Evolutionary conservation across 2,888 invertebrate species (phyloP).

Genomic region (Oscheius sp.): DNA sequence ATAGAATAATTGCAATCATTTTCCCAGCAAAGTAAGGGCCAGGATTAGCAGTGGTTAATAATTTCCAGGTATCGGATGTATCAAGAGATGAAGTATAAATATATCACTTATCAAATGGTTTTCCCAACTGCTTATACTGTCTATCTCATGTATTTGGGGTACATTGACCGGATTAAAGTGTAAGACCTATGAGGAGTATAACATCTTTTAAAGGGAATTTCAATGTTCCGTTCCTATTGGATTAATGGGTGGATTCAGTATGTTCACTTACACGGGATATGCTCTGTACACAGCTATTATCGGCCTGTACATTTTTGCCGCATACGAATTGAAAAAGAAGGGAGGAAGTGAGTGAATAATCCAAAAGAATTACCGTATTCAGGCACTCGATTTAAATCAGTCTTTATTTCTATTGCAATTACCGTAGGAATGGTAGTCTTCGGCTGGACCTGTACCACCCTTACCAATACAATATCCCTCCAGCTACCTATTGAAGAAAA

Average conservation of each 20-base stretch:
- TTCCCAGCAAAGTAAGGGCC: slow-evolving; percentile 41
- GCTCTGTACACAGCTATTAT: slow-evolving; percentile 42
- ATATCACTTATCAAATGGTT: slow-evolving; percentile 42
- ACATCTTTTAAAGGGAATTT: slow-evolving; percentile 38
- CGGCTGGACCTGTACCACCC: slow-evolving; percentile 47
- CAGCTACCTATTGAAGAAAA: slow-evolving; percentile 33
- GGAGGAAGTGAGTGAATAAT: slow-evolving; percentile 41
- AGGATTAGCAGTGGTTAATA: no score
- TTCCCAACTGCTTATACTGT: slow-evolving; percentile 41
- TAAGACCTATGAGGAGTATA: neutral
- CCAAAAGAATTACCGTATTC: no score
- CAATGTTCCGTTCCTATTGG: slow-evolving; percentile 45
- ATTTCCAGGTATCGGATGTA: slow-evolving; percentile 43
- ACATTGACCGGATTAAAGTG: neutral
- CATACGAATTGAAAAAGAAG: slow-evolving; percentile 40
- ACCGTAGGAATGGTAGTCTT: slow-evolving; percentile 49
- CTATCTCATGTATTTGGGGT: slow-evolving; percentile 2
- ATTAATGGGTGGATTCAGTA: slow-evolving; percentile 44
- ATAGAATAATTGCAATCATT: slow-evolving; percentile 48
- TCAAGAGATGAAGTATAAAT: slow-evolving; percentile 43
- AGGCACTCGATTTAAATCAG: slow-evolving; percentile 48
- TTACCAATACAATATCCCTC: slow-evolving; percentile 43
- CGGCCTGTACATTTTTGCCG: slow-evolving; percentile 40
- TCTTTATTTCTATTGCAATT: slow-evolving; percentile 47
- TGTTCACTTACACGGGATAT: slow-evolving; percentile 47